A percentile compares a stretch with the other conserved stretches of the same genome.
These are phyloP conservation scores for Mus caroli DNA, from an alignment of 2,797 vertebrate genomes.

Conservation along the genomic window DNA sequence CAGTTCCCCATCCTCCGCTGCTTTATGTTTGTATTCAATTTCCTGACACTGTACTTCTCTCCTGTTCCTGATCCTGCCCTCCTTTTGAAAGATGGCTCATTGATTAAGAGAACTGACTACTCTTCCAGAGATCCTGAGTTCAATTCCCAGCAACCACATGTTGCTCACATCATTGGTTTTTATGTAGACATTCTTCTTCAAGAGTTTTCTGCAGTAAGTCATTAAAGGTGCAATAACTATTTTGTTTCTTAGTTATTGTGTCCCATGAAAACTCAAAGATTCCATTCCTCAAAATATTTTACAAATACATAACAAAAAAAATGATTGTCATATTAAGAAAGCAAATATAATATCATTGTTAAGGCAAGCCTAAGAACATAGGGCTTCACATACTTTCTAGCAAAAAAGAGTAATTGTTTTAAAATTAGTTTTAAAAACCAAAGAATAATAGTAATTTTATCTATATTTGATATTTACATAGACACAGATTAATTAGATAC, in stretches of 20 bases:
- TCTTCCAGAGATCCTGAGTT: no score
- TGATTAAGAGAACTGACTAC: no score
- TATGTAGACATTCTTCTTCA: not conserved
- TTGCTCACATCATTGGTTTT: not conserved
- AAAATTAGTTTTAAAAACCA: not conserved
- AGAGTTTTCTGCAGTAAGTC: not conserved
- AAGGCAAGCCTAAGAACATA: not conserved
- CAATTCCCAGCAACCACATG: no score
- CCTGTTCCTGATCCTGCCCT: no score
- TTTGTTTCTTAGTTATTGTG: constrained; percentile 65
- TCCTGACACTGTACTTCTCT: no score
- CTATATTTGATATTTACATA: not conserved
- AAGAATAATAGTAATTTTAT: constrained; percentile 17
- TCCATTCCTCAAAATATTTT: not conserved
- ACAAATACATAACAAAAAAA: not conserved
- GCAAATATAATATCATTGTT: not conserved
- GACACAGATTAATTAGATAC: not conserved
- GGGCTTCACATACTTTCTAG: not conserved
- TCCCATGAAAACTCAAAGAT: constrained; percentile 28
- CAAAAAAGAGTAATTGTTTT: not conserved
- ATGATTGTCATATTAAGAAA: constrained; percentile 6
- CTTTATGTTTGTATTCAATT: no score
- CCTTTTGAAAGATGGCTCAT: no score
- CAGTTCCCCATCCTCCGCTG: no score
- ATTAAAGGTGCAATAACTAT: constrained; percentile 31